Base-by-base conservation (phyloP, 2,888 invertebrate species). In the Drosophila paucipuncta region DNA sequence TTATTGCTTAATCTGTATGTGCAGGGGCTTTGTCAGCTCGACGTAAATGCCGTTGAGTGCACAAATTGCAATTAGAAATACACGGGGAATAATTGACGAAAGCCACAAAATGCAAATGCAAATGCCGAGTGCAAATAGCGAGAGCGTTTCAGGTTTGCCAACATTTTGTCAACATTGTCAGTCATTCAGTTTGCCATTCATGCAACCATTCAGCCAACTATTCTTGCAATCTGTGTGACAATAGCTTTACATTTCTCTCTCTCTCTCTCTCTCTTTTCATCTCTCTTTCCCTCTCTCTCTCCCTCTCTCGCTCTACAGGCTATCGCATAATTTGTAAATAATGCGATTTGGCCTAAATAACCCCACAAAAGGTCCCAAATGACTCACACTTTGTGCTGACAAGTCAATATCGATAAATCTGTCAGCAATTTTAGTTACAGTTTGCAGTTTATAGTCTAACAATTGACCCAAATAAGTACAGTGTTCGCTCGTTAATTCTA, bases 1-100 rank as follows among this genome's bases (percentile, higher is more conserved):
- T 70, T 68, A 68, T 82, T 57, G 73, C 73, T 59, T 76, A 81
- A 86, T 86, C 83, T 52, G 59, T 65, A 33, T 78, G 60, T 64
- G 25, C 55, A 68, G 43, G 54, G 43, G 61, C 43, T 50, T 63
- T 22, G 58, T 35, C 35, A 33, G 54, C n/a, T 49, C 33, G 37
- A 13, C 4, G n/a, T 4, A 6, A 52, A 52, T 18, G 16, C 30
- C 28, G 39, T 9, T 47, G 55, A 35, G 35, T 52, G 68, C 37
- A 71, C 65, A 63, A 81, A 73, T 72, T 66, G 76, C 66, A 82
- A 66, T 65, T 72, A 73, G 57, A 59, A 68, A 68, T 68, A 66
- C 52, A 53, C 53, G 39, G 50, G 43, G 55, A 68, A 76, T 76
- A 72, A 68, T 74, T 78, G 70, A 68, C 66, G 61, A 66, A 55